Conservation (phyloP, 2,113 vertebrate species). For the Ondatra zibethicus region DNA sequence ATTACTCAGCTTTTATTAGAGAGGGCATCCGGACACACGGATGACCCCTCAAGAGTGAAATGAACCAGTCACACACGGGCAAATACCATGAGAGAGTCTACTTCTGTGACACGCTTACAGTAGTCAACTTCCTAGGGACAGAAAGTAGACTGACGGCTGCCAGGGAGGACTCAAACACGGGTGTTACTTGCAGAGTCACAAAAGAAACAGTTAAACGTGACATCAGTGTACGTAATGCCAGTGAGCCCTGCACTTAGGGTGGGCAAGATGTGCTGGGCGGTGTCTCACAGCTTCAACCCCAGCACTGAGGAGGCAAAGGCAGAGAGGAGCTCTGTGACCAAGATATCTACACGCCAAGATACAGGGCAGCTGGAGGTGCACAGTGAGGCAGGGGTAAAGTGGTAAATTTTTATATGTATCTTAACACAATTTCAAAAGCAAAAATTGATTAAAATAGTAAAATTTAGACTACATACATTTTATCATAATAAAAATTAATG, state of each 20-base stretch:
- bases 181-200: background rate
- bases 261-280: background rate
- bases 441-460: background rate
- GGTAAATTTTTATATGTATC: background rate
- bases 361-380: background rate
- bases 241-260: background rate
- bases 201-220: background rate
- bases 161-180: background rate
- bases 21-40: background rate
- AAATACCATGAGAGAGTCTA: background rate
- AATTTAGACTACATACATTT: background rate
- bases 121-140: background rate
- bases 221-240: background rate
- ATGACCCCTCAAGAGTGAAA: background rate
- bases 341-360: background rate
- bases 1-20: background rate
- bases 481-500: background rate
- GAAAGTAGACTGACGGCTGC: background rate
- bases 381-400: background rate
- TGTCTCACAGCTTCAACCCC: background rate
- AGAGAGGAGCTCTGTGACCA: background rate
- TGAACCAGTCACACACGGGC: background rate
- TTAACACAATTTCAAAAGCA: background rate
- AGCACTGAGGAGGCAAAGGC: background rate
- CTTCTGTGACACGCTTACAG: background rate